phyloP scores from a whole-genome alignment of 2,113 vertebrate species.

The Pavo muticus region DNA sequence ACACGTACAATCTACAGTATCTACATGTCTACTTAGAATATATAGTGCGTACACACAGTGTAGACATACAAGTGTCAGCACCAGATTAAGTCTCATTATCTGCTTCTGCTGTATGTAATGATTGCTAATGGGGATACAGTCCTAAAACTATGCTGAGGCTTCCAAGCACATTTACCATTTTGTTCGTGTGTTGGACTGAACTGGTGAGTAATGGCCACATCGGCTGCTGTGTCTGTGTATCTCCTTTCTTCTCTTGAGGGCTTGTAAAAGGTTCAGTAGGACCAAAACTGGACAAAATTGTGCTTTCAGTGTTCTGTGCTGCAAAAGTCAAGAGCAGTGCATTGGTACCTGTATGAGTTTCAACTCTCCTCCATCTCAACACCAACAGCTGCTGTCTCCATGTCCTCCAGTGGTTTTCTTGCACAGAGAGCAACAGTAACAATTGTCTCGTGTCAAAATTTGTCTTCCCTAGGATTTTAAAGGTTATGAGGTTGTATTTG shows the following conservation, averaged over 20 bases:
- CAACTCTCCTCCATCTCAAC: background rate
- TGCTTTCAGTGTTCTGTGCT: accelerated
- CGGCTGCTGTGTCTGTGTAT: background rate
- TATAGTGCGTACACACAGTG: background rate
- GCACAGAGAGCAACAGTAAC: background rate
- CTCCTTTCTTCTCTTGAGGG: background rate
- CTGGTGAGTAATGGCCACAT: background rate
- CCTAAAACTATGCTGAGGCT: background rate
- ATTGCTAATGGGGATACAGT: background rate
- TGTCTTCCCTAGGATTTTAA: background rate
- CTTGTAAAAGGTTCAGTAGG: background rate
- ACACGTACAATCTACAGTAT: background rate
- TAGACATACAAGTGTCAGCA: background rate
- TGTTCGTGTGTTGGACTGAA: background rate
- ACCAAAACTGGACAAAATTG: background rate
- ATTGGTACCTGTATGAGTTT: background rate
- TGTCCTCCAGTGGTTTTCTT: background rate
- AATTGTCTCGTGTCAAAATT: background rate
- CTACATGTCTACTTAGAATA: background rate
- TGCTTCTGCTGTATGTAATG: conserved; percentile 1
- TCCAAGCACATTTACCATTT: accelerated
- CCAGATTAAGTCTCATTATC: background rate
- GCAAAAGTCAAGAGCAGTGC: background rate
- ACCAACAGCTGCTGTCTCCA: background rate
- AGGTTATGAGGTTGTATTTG: background rate